Evolutionary conservation across 1,140 invertebrate species (phyloP), one percentile per base, ranked within the genome.

Genomic region (Diorhabda sublineata): DNA sequence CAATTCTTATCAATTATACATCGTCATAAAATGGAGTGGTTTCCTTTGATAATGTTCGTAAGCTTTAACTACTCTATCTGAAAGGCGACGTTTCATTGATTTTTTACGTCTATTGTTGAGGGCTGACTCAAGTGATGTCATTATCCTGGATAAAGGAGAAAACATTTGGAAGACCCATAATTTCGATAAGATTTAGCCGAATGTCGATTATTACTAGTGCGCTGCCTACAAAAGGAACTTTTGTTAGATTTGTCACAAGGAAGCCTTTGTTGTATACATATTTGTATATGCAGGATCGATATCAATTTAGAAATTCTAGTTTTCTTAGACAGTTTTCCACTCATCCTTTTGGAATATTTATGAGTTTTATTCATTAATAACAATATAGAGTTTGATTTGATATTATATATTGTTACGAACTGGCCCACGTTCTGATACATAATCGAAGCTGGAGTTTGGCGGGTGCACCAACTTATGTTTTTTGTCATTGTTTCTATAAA

Each of bases 61-160:
- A 52, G 47, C 47, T 52, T 8, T 52, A 52, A 52, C 47, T 52
- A 52, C 47, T n/a, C 2, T 8, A 52, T 52, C 47, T n/a, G n/a
- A n/a, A 52, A 52, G 47, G 47, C 47, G 47, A 52, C 6, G 47
- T 52, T 52, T 3, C 47, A 52, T 52, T 52, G 47, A 52, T 52
- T 52, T 52, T 52, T 52, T 52, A 26, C n/a, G 6, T 52, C 47
- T 52, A 52, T 52, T 52, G 47, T 52, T 52, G n/a, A 52, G 47
- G 47, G 47, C 4, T 52, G 47, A n/a, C 47, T 52, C 47, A 52
- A 52, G 47, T 52, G 47, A 8, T 52, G 47, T 52, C 47, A 52
- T 52, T 52, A 52, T 52, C 47, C 47, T n/a, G 47, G 47, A 52
- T 52, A 52, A 52, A 52, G 47, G 47, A 52, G 47, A 52, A 52